Base-by-base conservation (phyloP, 1,140 invertebrate species). In the Lysiphlebus fabarum region DNA sequence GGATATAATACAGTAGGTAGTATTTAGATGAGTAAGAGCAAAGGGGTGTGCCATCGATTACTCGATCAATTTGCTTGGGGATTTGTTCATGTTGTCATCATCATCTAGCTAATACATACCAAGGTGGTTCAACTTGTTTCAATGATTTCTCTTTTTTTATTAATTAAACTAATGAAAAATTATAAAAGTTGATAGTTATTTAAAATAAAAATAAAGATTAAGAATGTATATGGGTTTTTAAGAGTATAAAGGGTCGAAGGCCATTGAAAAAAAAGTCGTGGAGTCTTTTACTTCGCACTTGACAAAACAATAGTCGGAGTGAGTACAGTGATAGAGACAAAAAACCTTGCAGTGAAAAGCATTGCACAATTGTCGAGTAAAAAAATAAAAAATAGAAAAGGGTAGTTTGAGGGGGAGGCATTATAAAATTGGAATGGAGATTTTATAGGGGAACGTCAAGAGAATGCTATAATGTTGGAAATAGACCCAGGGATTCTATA, bases 251-350 rank as follows among this genome's bases (percentile, higher is more conserved):
- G 4, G 38, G 38, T 7, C 3, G 38, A 11, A 11, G 38, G 38
- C 51, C 34, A 55, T 54, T 51, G 49, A 38, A 51, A 34, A 51
- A 51, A 51, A 51, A 67, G 68, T 75, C 71, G 72, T 73, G 65
- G 70, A 74, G 69, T 70, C 72, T 70, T 70, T 70, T 67, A 73
- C 68, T 67, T 72, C 62, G 67, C 70, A 73, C 76, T 75, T 70
- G 72, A 75, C 67, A 66, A 75, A 76, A 77, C 76, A 78, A 78
- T 76, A 74, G 74, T 68, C 64, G 66, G 40, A 72, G 70, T 65
- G 66, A 71, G 63, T 63, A 26, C 4, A 65, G 55, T 62, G 63
- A 58, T 62, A 61, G 64, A 69, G 65, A 26, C 47, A 14, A n/a
- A 36, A 43, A 48, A 33, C 12, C n/a, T 10, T 36, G 42, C 26